These are phyloP conservation scores for Tiliqua scincoides DNA, from an alignment of 2,113 vertebrate genomes.

Conservation along the genomic window DNA sequence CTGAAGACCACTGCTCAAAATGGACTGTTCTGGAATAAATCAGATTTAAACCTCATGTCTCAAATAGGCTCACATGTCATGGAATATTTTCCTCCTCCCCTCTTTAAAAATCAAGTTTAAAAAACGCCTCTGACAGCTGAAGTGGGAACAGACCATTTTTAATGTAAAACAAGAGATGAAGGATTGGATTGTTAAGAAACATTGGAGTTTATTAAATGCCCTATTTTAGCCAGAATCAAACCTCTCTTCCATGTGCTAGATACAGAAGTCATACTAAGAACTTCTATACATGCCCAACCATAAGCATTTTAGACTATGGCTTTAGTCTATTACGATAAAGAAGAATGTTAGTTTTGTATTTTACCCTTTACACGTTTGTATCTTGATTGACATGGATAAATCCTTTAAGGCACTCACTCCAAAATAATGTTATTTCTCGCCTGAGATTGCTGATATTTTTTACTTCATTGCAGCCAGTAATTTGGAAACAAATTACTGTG, in stretches of 20 bases:
- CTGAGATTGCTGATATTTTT: constrained; percentile 59
- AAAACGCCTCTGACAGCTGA: neutral
- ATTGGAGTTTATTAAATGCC: constrained; percentile 31
- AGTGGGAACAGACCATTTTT: constrained; percentile 22
- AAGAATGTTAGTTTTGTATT: constrained; percentile 4
- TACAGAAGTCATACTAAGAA: constrained; percentile 42
- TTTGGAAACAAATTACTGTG: constrained; percentile 38
- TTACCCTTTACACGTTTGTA: neutral
- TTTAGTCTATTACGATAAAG: constrained; percentile 17
- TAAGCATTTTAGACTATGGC: neutral
- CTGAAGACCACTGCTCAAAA: too few species aligned
- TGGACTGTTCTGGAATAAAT: neutral
- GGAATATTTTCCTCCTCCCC: neutral
- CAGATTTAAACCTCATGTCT: neutral
- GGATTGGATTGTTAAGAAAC: constrained; percentile 36
- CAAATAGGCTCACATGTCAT: neutral
- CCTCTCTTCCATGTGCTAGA: constrained; percentile 46
- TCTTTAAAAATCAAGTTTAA: neutral
- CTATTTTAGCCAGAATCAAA: constrained; percentile 28
- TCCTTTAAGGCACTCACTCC: constrained; percentile 72
- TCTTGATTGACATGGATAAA: neutral
- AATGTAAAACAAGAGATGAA: constrained; percentile 25
- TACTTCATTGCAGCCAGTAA: constrained; percentile 42
- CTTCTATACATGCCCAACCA: constrained; percentile 10
- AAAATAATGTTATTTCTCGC: constrained; percentile 47